These are phyloP conservation scores for Neolamprologus sp. DNA, from an alignment of 2,113 vertebrate species.

Conservation along the genomic window DNA sequence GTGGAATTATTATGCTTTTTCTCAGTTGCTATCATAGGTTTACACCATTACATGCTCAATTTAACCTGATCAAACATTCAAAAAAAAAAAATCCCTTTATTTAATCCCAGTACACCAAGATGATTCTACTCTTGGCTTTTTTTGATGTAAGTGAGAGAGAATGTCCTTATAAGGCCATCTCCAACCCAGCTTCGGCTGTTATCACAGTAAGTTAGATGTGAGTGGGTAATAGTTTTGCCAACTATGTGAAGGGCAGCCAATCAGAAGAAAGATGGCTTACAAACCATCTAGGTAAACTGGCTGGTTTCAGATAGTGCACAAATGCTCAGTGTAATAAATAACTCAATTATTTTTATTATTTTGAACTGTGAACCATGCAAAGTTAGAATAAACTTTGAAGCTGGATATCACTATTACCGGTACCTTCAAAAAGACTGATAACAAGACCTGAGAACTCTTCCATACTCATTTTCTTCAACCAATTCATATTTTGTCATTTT, in stretches of 20 bases:
- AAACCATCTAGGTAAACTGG: not conserved
- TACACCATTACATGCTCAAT: not conserved
- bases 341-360: not conserved
- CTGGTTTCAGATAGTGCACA: not conserved
- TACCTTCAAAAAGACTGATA: not conserved
- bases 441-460: not conserved
- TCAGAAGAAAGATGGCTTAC: not conserved
- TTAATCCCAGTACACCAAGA: not conserved
- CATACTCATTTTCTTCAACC: not conserved
- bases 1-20: not conserved
- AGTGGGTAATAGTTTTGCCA: not conserved
- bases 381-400: not conserved
- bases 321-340: not conserved
- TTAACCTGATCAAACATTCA: not conserved
- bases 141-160: not conserved
- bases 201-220: not conserved
- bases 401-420: not conserved
- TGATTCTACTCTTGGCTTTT: not conserved
- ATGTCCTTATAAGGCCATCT: not conserved
- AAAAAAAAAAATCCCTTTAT: not conserved
- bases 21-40: not conserved
- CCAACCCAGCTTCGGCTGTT: not conserved
- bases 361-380: not conserved
- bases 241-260: not conserved
- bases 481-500: not conserved